A percentile compares a stretch with the other conserved stretches of the same genome.
Conservation (phyloP, 2,888 invertebrate species). For the Cryptocephalus moraei region DNA sequence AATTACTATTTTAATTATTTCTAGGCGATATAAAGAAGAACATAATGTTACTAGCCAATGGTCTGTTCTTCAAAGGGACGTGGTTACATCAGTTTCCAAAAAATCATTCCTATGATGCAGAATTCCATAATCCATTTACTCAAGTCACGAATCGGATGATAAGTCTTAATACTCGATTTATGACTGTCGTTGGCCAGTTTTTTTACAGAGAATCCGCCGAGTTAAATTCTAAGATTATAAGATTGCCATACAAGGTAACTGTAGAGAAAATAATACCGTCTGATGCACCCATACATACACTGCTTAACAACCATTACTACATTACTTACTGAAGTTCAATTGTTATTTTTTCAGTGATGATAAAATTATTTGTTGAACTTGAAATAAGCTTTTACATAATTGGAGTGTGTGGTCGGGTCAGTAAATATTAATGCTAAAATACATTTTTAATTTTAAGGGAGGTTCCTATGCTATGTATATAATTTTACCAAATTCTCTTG, state of each 20-base stretch:
- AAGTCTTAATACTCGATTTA: conserved; percentile 48
- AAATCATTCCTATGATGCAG: conserved; percentile 45
- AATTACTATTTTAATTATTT: conserved; percentile 14
- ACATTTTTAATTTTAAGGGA: conserved; percentile 43
- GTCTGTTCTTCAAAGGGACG: conserved; percentile 70
- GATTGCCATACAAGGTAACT: conserved; percentile 60
- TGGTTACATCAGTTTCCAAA: conserved; percentile 64
- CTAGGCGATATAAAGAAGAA: conserved; percentile 50
- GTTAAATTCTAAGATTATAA: conserved; percentile 59
- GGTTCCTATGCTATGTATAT: conserved; percentile 65
- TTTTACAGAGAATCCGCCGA: neutral
- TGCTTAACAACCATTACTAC: neutral
- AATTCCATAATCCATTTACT: conserved; percentile 49
- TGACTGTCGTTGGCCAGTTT: conserved; percentile 40
- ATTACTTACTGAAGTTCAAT: neutral
- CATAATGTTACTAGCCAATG: conserved; percentile 58
- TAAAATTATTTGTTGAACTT: neutral
- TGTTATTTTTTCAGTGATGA: conserved; percentile 1
- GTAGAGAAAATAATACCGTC: neutral
- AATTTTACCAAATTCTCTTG: conserved; percentile 54
- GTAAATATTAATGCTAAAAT: neutral
- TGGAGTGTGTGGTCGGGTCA: no score
- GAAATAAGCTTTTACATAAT: no score
- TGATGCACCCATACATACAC: neutral
- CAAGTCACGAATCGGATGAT: conserved; percentile 7